phyloP scores from a whole-genome alignment of 2,888 invertebrate species.

The Lamellibrachia columna region DNA sequence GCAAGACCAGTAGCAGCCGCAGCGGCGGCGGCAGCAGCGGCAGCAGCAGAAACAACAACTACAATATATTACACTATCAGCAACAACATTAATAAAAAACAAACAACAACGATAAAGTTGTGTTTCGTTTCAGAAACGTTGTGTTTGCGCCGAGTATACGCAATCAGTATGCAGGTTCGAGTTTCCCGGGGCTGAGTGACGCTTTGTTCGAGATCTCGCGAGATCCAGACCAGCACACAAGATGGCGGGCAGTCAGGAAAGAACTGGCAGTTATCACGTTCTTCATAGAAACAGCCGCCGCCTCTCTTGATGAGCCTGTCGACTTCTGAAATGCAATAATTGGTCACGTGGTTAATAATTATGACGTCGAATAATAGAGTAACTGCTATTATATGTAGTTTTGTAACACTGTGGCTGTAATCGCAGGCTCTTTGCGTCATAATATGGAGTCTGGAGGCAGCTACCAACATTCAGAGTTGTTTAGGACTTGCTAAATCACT shows the following conservation, averaged over 20 bases:
- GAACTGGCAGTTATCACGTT: conserved; percentile 29
- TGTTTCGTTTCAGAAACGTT: conserved; percentile 47
- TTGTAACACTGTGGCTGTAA: too few relatives aligned
- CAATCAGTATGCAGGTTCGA: conserved; percentile 54
- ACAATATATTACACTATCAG: too few relatives aligned
- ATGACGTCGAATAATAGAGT: too few relatives aligned
- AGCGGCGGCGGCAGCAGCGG: too few relatives aligned
- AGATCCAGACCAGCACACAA: not conserved
- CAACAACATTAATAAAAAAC: too few relatives aligned
- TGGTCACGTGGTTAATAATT: not conserved
- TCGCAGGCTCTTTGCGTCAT: too few relatives aligned
- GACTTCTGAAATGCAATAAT: not conserved
- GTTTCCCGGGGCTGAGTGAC: conserved; percentile 58
- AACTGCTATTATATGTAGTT: too few relatives aligned
- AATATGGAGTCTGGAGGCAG: too few relatives aligned
- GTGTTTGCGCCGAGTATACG: conserved; percentile 60
- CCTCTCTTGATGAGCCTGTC: not conserved
- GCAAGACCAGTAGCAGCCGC: too few relatives aligned
- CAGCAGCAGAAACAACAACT: too few relatives aligned
- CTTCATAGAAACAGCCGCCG: conserved; percentile 30
- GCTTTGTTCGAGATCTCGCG: conserved; percentile 51
- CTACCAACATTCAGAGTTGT: too few relatives aligned
- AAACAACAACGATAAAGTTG: not conserved
- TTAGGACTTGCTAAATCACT: too few relatives aligned
- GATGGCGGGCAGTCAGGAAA: conserved; percentile 29